Conservation (phyloP, 2,888 invertebrate species). For the Ormyrus labotus region DNA sequence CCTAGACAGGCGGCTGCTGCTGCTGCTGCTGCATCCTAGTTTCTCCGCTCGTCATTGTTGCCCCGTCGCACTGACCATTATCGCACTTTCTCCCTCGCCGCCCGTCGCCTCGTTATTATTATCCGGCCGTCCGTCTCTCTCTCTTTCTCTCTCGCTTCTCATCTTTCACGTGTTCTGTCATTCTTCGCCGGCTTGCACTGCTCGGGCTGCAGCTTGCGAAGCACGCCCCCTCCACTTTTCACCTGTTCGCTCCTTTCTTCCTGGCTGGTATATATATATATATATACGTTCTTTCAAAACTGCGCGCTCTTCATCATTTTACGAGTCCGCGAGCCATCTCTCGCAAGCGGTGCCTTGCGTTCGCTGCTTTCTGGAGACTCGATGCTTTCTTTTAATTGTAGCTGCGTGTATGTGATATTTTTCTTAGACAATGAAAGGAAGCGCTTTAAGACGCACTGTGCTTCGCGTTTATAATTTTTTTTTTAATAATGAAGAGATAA, state of each 20-base stretch:
- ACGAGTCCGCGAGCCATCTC: not conserved
- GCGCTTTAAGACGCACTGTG: no score
- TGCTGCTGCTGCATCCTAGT: conserved; percentile 10
- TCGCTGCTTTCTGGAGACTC: no score
- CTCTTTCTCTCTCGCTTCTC: conserved; percentile 27
- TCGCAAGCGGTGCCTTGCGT: no score
- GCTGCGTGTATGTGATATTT: no score
- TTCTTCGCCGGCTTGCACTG: conserved; percentile 25
- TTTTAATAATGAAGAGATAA: no score
- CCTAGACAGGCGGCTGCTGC: not conserved
- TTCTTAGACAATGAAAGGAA: no score
- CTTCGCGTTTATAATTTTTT: no score
- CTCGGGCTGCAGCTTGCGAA: not conserved
- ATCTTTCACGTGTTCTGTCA: conserved; percentile 48
- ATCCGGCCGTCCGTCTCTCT: conserved; percentile 13
- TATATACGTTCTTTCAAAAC: conserved; percentile 15
- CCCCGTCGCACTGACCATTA: conserved; percentile 40
- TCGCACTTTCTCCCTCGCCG: conserved; percentile 39
- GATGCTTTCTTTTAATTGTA: no score
- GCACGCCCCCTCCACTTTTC: conserved; percentile 42
- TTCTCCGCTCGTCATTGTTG: conserved; percentile 53
- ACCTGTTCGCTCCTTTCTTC: conserved; percentile 46
- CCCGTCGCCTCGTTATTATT: conserved; percentile 36
- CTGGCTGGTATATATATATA: not conserved
- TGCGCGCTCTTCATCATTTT: conserved; percentile 27